A percentile compares a stretch with the other conserved stretches of the same genome.
phyloP scores from a whole-genome alignment of 2,113 vertebrate species.

The Misgurnus mizolepis region DNA sequence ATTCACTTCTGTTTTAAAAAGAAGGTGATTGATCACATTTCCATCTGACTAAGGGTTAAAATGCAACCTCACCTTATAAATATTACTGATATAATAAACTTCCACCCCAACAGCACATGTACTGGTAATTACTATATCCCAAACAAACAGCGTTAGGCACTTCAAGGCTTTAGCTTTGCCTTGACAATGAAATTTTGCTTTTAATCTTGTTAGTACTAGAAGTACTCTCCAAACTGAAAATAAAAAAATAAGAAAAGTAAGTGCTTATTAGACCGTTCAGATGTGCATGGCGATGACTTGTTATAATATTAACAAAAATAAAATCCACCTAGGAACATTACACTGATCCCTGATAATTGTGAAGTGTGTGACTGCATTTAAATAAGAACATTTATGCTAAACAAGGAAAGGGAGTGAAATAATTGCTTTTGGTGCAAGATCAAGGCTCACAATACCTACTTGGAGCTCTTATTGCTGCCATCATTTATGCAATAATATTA shows the following conservation, averaged over 20 bases:
- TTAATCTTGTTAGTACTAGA: constrained; percentile 39
- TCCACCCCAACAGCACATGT: neutral
- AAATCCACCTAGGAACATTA: constrained; percentile 3
- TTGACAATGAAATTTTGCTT: neutral
- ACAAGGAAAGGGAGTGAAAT: constrained; percentile 9
- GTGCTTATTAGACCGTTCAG: constrained; percentile 26
- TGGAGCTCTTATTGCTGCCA: constrained; percentile 10
- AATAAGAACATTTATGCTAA: constrained; percentile 20
- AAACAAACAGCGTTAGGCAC: constrained; percentile 23
- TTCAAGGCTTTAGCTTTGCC: neutral
- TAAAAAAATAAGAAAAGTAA: constrained; percentile 14
- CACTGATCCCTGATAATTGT: constrained; percentile 1
- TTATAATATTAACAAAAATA: constrained; percentile 3
- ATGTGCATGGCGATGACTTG: neutral
- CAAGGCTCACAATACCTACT: neutral
- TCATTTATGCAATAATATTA: neutral
- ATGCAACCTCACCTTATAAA: neutral
- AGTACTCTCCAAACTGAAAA: constrained; percentile 17
- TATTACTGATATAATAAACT: neutral
- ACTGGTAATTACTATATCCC: neutral
- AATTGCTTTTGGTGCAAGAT: constrained; percentile 12
- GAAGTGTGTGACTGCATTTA: constrained; percentile 21
- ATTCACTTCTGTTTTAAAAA: neutral
- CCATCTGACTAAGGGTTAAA: neutral
- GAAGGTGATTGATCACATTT: neutral